phyloP scores from a whole-genome alignment of 2,113 vertebrate genomes.

The Thermophis baileyi region DNA sequence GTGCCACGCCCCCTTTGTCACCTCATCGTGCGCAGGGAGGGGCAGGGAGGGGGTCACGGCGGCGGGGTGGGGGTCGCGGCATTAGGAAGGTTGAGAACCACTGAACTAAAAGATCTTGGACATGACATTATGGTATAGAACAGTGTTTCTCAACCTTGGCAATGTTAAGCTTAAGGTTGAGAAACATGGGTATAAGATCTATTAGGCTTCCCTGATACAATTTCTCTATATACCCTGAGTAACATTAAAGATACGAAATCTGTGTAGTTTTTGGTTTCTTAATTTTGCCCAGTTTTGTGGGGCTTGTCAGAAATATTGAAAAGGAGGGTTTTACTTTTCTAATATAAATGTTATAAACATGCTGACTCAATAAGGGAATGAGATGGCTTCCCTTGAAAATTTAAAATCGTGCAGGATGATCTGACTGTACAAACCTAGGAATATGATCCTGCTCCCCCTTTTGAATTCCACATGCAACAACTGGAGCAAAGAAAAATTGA shows the following conservation, averaged over 20 bases:
- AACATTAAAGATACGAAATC: not conserved
- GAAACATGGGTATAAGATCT: not conserved
- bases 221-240: not conserved
- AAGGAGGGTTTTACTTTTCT: slow-evolving; percentile 33
- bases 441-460: not conserved
- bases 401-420: slow-evolving; percentile 1
- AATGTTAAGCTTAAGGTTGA: not conserved
- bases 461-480: slow-evolving; percentile 85
- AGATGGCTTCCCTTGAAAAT: slow-evolving; percentile 26
- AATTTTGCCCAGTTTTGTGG: not conserved
- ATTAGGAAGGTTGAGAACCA: too few species aligned
- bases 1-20: too few species aligned
- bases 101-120: not conserved
- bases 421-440: slow-evolving; percentile 36
- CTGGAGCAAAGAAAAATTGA: slow-evolving; percentile 88
- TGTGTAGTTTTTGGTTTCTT: not conserved
- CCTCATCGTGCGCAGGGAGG: too few species aligned
- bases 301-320: slow-evolving; percentile 7
- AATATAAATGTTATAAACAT: slow-evolving; percentile 27
- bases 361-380: slow-evolving; percentile 30
- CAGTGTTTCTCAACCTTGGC: not conserved
- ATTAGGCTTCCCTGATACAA: slow-evolving; percentile 1
- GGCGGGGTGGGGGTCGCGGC: too few species aligned
- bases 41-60: too few species aligned
- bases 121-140: not conserved